Evolutionary conservation across 2,888 invertebrate species (phyloP), one percentile per base, ranked within the genome.

Genomic region (Sipha maydis): DNA sequence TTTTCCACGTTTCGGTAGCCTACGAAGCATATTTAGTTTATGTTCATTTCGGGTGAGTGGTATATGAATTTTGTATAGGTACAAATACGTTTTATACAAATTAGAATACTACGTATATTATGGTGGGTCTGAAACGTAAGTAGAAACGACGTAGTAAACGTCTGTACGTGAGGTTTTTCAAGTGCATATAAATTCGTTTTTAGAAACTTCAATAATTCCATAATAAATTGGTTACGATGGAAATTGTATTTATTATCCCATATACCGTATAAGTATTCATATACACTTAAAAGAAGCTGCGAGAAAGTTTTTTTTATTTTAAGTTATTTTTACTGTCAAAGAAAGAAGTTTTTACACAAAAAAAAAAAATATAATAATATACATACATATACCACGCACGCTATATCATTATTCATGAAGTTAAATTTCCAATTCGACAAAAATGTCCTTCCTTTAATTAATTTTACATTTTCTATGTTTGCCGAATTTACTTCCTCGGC

Each of bases 251-350:
- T 21, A 9, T n/a, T 69, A 69, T 69, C 28, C 9, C 17, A 69
- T 17, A 25, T 3, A 69, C 25, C 61, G 28, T 11, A n/a, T 25
- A 5, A 14, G 7, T 48, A 82, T 41, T 71, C 31, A 61, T 56
- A 31, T 67, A 54, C 73, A 19, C 17, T n/a, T 71, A 54, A 83
- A 83, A 48, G 83, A 54, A 71, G 54, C 25, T 31, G 54, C n/a
- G 54, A 83, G 83, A 83, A 83, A 83, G 83, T 83, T 73, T 41
- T 83, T 73, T 82, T 71, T 28, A 48, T 71, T 73, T 73, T 17
- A 71, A 84, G 76, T 76, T 38, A 34, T 61, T 80, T 80, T 80
- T 80, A 80, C 67, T 80, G 80, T 80, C 61, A 67, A 67, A 67
- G 80, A 80, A 38, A 61, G n/a, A 79, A 56, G n/a, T 38, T 38